These are phyloP conservation scores for Oscheius sp. DNA, from an alignment of 2,888 invertebrate species.

Conservation along the genomic window DNA sequence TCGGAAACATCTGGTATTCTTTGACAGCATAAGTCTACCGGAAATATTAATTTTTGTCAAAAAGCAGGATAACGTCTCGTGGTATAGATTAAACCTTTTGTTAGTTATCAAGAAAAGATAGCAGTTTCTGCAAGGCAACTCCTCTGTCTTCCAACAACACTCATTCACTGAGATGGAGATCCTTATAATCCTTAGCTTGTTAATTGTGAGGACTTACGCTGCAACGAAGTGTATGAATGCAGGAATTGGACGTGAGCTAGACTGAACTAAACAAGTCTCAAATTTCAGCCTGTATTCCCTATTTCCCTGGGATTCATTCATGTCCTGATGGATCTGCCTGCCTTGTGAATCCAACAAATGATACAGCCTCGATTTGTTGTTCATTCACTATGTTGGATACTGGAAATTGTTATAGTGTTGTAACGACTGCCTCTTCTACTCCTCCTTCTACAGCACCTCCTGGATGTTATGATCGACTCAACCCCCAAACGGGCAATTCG, in stretches of 20 bases:
- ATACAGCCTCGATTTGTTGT: neutral
- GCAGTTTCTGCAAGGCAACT: too few species aligned
- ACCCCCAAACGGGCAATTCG: neutral
- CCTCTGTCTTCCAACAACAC: too few species aligned
- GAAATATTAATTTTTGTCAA: too few species aligned
- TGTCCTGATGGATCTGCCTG: slow-evolving; percentile 12
- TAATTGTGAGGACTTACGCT: neutral
- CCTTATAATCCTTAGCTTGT: neutral
- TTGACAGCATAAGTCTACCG: too few species aligned
- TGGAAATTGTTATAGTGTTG: neutral
- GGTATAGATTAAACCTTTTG: too few species aligned
- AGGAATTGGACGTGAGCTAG: slow-evolving; percentile 1
- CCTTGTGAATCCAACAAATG: neutral
- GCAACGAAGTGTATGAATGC: neutral
- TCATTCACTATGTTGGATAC: neutral
- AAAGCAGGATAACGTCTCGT: too few species aligned
- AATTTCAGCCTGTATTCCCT: slow-evolving; percentile 16
- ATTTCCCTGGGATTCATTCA: neutral
- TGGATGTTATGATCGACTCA: neutral
- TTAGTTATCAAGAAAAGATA: too few species aligned
- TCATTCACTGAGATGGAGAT: too few species aligned
- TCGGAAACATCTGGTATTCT: too few species aligned
- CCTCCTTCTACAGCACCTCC: neutral
- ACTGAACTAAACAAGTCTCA: neutral
- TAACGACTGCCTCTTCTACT: neutral